phyloP scores from a whole-genome alignment of 2,113 vertebrate genomes.

The Menura novaehollandiae region DNA sequence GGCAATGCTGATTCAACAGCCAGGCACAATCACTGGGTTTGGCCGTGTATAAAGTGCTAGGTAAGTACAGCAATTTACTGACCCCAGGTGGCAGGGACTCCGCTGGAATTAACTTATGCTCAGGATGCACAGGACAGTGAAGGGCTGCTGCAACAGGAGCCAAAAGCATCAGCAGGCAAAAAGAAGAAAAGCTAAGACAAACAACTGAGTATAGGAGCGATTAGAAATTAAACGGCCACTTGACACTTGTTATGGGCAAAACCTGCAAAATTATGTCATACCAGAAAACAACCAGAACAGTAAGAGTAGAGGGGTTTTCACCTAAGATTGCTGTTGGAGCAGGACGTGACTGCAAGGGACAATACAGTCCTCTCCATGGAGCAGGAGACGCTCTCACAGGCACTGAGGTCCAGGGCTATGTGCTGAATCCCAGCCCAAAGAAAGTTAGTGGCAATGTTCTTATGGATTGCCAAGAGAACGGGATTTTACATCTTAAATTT shows the following conservation, averaged over 20 bases:
- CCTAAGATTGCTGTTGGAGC: not conserved
- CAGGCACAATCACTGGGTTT: not conserved
- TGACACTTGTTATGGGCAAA: not conserved
- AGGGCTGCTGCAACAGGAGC: not conserved
- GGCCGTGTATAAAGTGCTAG: not conserved
- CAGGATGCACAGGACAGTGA: not conserved
- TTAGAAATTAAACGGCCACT: not conserved
- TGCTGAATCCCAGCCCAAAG: not conserved
- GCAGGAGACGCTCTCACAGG: not conserved
- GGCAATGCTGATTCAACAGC: not conserved
- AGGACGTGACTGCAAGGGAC: not conserved
- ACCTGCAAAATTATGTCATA: not conserved
- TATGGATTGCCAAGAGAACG: not conserved
- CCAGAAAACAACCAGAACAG: not conserved
- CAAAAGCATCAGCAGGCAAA: not conserved
- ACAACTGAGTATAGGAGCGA: not conserved
- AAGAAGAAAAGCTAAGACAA: not conserved
- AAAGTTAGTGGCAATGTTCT: not conserved
- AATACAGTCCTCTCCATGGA: not conserved
- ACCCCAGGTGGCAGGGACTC: not conserved
- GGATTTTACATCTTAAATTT: not conserved
- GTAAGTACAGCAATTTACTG: not conserved
- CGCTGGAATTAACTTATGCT: fast-evolving
- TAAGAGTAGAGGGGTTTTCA: not conserved
- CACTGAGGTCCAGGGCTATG: not conserved